These are phyloP conservation scores for Lamprotornis superbus DNA, from an alignment of 2,113 vertebrate genomes.

Conservation along the genomic window DNA sequence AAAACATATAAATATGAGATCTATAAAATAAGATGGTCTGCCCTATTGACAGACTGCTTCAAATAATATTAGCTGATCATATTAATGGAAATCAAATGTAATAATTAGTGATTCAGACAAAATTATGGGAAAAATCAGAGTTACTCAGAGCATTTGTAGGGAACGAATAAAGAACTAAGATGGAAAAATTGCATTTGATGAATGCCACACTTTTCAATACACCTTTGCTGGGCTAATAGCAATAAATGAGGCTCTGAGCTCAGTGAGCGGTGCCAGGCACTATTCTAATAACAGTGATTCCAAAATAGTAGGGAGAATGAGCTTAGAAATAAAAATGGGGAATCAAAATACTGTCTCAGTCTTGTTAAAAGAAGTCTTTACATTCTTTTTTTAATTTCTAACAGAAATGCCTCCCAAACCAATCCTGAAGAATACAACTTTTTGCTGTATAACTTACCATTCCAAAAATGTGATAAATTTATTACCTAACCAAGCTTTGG, in stretches of 20 bases:
- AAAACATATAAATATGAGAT: not conserved
- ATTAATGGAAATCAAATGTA: not conserved
- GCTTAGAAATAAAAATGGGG: not conserved
- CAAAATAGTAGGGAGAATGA: not conserved
- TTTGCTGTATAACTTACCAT: not conserved
- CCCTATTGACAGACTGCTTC: not conserved
- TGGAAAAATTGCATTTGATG: slow-evolving; percentile 23
- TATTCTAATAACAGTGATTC: slow-evolving; percentile 36
- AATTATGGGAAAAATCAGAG: slow-evolving; percentile 2
- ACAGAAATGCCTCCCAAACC: not conserved
- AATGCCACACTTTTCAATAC: slow-evolving; percentile 35
- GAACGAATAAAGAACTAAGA: slow-evolving; percentile 20
- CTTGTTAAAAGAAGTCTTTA: not conserved
- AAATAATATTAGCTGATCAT: not conserved
- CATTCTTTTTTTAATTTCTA: not conserved
- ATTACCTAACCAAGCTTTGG: not conserved
- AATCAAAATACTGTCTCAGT: slow-evolving; percentile 1
- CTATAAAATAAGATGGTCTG: not conserved
- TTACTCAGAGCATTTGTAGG: not conserved
- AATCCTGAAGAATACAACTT: not conserved
- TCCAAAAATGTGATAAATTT: not conserved
- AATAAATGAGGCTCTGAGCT: slow-evolving; percentile 16
- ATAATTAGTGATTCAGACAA: slow-evolving; percentile 25
- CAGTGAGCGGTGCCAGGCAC: not conserved
- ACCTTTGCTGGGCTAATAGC: slow-evolving; percentile 18